These are phyloP conservation scores for Agelastica alni DNA, from an alignment of 2,888 invertebrate genomes.

Conservation along the genomic window DNA sequence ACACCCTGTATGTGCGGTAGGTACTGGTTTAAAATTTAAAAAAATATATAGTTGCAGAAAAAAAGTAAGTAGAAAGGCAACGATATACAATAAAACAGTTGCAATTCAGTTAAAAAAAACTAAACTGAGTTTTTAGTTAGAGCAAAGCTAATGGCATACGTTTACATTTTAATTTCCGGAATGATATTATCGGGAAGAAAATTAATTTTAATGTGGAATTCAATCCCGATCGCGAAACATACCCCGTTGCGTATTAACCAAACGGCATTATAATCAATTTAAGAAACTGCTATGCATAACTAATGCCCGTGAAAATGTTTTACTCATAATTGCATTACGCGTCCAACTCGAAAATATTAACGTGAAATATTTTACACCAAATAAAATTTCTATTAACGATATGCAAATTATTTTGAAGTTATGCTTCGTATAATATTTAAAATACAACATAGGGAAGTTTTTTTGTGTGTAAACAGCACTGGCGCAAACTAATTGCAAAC, in stretches of 20 bases:
- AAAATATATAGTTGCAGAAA: too few relatives aligned
- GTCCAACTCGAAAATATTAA: conserved; percentile 34
- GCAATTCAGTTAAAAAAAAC: too few relatives aligned
- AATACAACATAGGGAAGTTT: conserved; percentile 17
- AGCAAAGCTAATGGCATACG: too few relatives aligned
- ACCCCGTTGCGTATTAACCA: neutral
- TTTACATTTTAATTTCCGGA: too few relatives aligned
- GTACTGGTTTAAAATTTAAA: too few relatives aligned
- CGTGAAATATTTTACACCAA: conserved; percentile 39
- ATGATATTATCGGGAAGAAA: too few relatives aligned
- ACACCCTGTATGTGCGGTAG: too few relatives aligned
- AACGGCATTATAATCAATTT: conserved; percentile 33
- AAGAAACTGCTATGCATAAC: conserved; percentile 50
- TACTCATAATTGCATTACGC: conserved; percentile 50
- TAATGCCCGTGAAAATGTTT: conserved; percentile 52
- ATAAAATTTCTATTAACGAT: conserved; percentile 36
- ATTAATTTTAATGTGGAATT: too few relatives aligned
- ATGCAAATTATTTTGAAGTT: conserved; percentile 36
- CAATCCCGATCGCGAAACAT: neutral
- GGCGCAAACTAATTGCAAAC: conserved; percentile 15
- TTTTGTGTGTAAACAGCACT: conserved; percentile 12
- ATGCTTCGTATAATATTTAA: conserved; percentile 19
- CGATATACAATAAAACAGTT: too few relatives aligned
- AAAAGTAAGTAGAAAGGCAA: too few relatives aligned
- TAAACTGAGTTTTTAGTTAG: too few relatives aligned